Conservation (phyloP, 1,140 invertebrate genomes). For the Bombus huntii region DNA sequence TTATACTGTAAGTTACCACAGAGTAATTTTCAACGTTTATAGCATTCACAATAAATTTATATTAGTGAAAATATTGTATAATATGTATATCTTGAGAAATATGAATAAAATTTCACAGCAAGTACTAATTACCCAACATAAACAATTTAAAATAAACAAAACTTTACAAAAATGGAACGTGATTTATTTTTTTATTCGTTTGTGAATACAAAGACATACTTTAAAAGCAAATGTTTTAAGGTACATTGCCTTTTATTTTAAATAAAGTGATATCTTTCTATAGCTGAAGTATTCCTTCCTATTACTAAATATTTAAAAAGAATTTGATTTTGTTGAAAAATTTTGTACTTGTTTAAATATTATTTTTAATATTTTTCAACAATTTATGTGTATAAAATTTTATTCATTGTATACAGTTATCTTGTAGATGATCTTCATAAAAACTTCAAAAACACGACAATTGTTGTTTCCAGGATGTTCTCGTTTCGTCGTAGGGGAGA, state of each 20-base stretch:
- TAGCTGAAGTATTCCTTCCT: background rate
- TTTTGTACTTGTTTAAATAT: slow-evolving; percentile 9
- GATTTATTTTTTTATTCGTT: slow-evolving; percentile 59
- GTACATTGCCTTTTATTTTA: slow-evolving; percentile 1
- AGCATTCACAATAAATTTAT: slow-evolving; percentile 40
- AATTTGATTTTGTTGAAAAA: slow-evolving; percentile 23
- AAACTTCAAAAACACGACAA: slow-evolving; percentile 59
- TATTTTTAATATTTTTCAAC: background rate
- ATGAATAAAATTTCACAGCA: slow-evolving; percentile 57
- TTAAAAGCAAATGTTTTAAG: background rate
- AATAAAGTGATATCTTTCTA: background rate
- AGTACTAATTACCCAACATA: slow-evolving; percentile 53
- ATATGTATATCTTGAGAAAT: slow-evolving; percentile 48
- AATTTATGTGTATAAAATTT: slow-evolving; percentile 17
- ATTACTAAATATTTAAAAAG: background rate
- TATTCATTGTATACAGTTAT: slow-evolving; percentile 23
- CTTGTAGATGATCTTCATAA: slow-evolving; percentile 41
- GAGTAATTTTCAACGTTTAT: slow-evolving; percentile 26
- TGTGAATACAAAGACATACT: background rate
- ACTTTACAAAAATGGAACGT: slow-evolving; percentile 45
- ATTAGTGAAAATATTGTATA: slow-evolving; percentile 52
- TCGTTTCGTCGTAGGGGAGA: slow-evolving; percentile 62
- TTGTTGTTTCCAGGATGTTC: slow-evolving; percentile 73
- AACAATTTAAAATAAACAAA: slow-evolving; percentile 52
- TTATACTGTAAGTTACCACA: slow-evolving; percentile 40